Evolutionary conservation across 2,888 invertebrate genomes (phyloP).

Genomic region (Tetramorium bicarinatum): DNA sequence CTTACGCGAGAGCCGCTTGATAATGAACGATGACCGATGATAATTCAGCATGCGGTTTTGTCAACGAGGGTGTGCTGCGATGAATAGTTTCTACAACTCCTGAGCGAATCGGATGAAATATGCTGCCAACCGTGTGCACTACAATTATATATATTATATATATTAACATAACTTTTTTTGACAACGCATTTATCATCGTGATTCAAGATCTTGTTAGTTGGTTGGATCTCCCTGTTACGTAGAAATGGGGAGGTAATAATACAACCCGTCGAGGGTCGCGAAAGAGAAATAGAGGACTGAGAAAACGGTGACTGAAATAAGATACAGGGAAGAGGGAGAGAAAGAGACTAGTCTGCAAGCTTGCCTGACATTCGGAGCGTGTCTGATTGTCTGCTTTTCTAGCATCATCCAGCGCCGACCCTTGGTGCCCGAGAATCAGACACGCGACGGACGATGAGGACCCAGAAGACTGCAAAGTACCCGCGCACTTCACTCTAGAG

Average conservation of each 20-base stretch:
- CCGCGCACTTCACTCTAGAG: constrained; percentile 63
- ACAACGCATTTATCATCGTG: background rate
- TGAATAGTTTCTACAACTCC: background rate
- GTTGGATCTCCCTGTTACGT: background rate
- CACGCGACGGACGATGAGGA: constrained; percentile 61
- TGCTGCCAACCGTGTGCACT: background rate
- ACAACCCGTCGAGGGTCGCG: background rate
- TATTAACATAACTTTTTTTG: background rate
- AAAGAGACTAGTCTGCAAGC: constrained; percentile 59
- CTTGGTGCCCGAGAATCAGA: constrained; percentile 62
- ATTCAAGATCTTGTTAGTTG: background rate
- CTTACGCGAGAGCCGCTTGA: constrained; percentile 6
- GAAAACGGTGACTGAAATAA: constrained; percentile 40
- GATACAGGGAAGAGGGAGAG: constrained; percentile 16
- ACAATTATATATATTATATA: too few relatives aligned
- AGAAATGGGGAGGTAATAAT: background rate
- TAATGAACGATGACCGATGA: constrained; percentile 45
- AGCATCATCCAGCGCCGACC: constrained; percentile 69
- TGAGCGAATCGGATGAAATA: background rate
- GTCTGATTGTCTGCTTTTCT: constrained; percentile 77
- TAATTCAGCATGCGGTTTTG: constrained; percentile 10
- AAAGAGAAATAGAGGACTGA: background rate
- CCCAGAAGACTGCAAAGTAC: constrained; percentile 65
- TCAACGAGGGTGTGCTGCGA: background rate
- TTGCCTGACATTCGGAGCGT: constrained; percentile 71